Conservation (phyloP, 1,140 invertebrate genomes). For the Ptiloglossa arizonensis region DNA sequence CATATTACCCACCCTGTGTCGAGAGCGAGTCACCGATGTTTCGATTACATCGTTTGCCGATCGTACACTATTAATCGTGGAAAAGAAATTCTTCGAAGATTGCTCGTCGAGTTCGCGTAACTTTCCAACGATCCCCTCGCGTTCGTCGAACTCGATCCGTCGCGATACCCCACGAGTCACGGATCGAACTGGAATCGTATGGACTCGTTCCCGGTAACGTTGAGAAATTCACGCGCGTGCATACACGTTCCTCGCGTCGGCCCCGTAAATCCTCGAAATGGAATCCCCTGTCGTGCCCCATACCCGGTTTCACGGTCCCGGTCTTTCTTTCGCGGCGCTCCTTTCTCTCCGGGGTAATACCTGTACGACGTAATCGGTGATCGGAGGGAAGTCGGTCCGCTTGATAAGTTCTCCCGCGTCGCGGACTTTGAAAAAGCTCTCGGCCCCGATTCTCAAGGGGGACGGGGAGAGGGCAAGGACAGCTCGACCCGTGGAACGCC, state of each 20-base stretch:
- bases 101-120: too few relatives aligned
- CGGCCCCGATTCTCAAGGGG: not conserved
- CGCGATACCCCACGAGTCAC: not conserved
- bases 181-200: constrained; percentile 1
- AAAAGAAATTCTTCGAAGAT: too few relatives aligned
- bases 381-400: constrained; percentile 51
- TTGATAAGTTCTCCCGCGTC: constrained; percentile 62
- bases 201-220: constrained; percentile 49
- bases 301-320: too few relatives aligned
- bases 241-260: constrained; percentile 36
- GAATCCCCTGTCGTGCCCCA: constrained; percentile 51
- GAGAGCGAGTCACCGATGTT: too few relatives aligned
- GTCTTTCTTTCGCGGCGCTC: constrained; percentile 38
- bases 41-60: too few relatives aligned
- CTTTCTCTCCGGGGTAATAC: constrained; percentile 45
- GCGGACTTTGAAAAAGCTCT: constrained; percentile 52
- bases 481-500: not conserved
- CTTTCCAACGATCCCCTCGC: too few relatives aligned
- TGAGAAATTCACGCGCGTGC: constrained; percentile 64
- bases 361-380: constrained; percentile 68
- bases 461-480: not conserved
- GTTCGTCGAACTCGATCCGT: too few relatives aligned
- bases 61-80: too few relatives aligned
- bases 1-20: too few relatives aligned
- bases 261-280: constrained; percentile 51